Evolutionary conservation across 2,888 invertebrate genomes (phyloP).

Genomic region (Hypena proboscidalis): DNA sequence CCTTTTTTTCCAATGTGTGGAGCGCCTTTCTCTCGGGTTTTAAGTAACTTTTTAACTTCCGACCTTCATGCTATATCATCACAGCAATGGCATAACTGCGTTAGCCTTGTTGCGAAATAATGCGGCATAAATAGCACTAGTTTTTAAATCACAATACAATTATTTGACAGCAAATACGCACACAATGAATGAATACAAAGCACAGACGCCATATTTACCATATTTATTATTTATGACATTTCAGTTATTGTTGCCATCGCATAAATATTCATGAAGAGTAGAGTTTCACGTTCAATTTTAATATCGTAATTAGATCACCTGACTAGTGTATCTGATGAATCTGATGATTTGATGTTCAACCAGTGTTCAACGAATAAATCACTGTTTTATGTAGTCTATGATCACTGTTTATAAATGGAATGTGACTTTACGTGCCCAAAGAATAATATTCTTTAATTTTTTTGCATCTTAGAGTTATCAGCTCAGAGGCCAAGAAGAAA

Average conservation of each 20-base stretch:
- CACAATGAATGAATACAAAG: constrained; percentile 53
- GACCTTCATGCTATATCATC: constrained; percentile 43
- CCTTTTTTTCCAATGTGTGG: constrained; percentile 21
- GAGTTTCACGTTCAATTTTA: no score
- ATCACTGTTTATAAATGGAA: no score
- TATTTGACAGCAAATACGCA: constrained; percentile 42
- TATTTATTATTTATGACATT: constrained; percentile 47
- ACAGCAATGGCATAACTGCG: constrained; percentile 18
- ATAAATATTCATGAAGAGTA: background rate
- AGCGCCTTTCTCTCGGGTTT: constrained; percentile 38
- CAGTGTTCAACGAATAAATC: no score
- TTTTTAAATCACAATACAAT: constrained; percentile 35
- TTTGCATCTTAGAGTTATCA: no score
- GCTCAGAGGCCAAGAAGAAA: no score
- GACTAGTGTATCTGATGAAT: no score
- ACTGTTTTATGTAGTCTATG: no score
- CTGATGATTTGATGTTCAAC: no score
- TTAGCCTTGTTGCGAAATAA: constrained; percentile 34
- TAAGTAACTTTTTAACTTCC: constrained; percentile 22
- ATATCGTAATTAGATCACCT: no score
- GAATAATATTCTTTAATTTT: no score
- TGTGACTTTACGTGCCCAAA: no score
- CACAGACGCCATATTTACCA: constrained; percentile 57
- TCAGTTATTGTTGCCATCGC: constrained; percentile 16
- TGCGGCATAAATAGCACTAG: constrained; percentile 33